Base-by-base conservation (phyloP, 37 sponge, comb jelly and placozoan species). In the Lycopodina hypogea region DNA sequence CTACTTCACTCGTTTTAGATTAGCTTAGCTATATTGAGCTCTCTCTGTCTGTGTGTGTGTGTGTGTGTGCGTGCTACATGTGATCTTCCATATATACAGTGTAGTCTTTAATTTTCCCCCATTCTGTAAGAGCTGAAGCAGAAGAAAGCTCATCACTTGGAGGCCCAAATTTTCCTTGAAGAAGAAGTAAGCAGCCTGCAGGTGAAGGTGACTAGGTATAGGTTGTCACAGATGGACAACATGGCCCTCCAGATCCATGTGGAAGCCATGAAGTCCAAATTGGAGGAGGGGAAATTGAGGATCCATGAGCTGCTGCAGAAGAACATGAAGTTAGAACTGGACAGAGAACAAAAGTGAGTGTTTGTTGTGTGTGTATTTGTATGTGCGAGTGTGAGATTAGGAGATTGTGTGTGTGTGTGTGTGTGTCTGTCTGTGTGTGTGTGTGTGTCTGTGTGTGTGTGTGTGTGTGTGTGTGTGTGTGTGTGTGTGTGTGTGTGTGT, bases 231-330 rank as follows among this genome's bases (percentile, higher is more conserved):
- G 76, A 79, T 53, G 0, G 93, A 93, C 30, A 87, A 86, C 30
- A 80, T 77, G 1, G 77, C 71, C 8, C 81, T 90, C 56, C 80
- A 76, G 62, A 90, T 86, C 12, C 70, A 73, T 36, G 77, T 90
- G 29, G 90, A 90, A 40, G 76, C 73, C 42, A 69, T 89, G 74
- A 90, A 90, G 74, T 50, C 51, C 40, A 90, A 94, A 74, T 56
- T 41, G 7, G 70, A 90, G 41, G 90, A 94, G 42, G 87, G 83
- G 66, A 68, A 59, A 2, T 63, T 75, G 56, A 60, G 88, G 39
- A 79, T 94, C 82, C 94, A 94, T 39, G 78, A 80, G 55, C 90
- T 94, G 17, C 72, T 94, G 41, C 77, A 87, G 79, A 77, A 84
- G 71, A 87, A 89, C 41, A 77, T 74, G 28, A 81, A 89, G 68